These are phyloP conservation scores for Coregonus clupeaformis DNA, from an alignment of 2,113 vertebrate species.

Conservation along the genomic window DNA sequence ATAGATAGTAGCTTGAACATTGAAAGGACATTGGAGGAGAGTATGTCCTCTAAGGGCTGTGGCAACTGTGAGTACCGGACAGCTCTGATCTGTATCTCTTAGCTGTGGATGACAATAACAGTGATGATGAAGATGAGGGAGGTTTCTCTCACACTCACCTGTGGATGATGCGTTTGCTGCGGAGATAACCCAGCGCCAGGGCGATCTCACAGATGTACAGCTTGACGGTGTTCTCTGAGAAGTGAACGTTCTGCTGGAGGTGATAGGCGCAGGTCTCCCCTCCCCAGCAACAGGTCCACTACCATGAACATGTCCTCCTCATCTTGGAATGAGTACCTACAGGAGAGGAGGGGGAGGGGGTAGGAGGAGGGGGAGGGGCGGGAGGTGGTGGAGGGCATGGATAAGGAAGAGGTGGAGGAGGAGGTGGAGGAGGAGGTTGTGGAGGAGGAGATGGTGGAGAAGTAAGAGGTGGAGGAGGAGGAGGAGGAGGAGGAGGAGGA, in stretches of 20 bases:
- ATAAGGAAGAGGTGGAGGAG: neutral
- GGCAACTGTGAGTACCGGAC: no score
- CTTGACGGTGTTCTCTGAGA: slow-evolving; percentile 87
- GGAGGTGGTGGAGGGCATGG: no score
- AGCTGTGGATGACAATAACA: no score
- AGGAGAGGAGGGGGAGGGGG: neutral
- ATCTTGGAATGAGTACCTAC: slow-evolving; percentile 97
- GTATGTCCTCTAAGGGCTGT: no score
- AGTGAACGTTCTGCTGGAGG: slow-evolving; percentile 93
- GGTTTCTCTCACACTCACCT: slow-evolving; percentile 72
- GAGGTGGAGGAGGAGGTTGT: neutral
- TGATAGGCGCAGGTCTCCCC: slow-evolving; percentile 97
- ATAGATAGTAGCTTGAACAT: no score
- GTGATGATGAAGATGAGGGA: neutral
- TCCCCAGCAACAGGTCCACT: slow-evolving; percentile 92
- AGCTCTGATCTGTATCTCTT: no score
- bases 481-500: no score
- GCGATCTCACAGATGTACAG: slow-evolving; percentile 91
- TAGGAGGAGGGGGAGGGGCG: no score
- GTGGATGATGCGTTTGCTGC: slow-evolving; percentile 89
- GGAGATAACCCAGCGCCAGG: slow-evolving; percentile 90
- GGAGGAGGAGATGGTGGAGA: no score
- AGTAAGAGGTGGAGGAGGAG: no score
- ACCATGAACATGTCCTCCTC: slow-evolving; percentile 99
- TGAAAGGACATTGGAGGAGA: no score